A percentile compares a stretch with the other conserved stretches of the same genome.
Conservation (phyloP, 2,113 vertebrate genomes). For the Lycocorax pyrrhopterus region DNA sequence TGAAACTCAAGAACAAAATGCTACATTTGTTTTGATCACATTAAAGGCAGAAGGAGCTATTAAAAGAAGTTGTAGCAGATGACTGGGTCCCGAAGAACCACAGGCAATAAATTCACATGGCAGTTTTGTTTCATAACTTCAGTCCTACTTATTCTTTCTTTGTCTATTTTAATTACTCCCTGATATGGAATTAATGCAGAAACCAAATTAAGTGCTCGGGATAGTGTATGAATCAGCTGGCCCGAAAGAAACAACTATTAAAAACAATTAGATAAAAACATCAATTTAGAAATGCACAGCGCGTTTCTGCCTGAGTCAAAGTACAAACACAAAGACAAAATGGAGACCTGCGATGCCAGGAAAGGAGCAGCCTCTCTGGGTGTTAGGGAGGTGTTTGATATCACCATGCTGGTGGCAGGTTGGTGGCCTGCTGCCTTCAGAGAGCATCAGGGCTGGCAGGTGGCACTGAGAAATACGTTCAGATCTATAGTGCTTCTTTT, state of each 20-base stretch:
- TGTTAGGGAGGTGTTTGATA: not conserved
- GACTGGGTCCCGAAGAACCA: slow-evolving; percentile 14
- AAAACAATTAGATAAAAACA: slow-evolving; percentile 11
- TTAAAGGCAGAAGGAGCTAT: slow-evolving; percentile 48
- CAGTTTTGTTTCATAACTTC: slow-evolving; percentile 41
- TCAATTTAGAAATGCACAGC: not conserved
- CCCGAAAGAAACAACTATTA: not conserved
- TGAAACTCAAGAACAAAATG: not conserved
- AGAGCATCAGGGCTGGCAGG: not conserved
- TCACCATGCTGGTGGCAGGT: not conserved
- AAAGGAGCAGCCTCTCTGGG: not conserved
- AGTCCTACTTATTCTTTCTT: slow-evolving; percentile 26
- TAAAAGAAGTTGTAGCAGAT: slow-evolving; percentile 53
- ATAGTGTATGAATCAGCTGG: not conserved
- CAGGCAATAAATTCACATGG: slow-evolving; percentile 48
- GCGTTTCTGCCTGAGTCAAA: not conserved
- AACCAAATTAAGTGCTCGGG: slow-evolving; percentile 1
- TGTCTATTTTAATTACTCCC: slow-evolving; percentile 29
- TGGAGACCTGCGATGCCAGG: not conserved
- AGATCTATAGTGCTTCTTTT: not conserved
- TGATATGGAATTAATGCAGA: not conserved
- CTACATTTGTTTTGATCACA: slow-evolving; percentile 30
- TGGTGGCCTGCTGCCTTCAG: not conserved
- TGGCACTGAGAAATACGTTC: not conserved
- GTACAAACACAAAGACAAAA: not conserved